Percentiles rank a stretch among this genome's conserved stretches.
These are phyloP conservation scores for Drosophila tsacasi DNA, from an alignment of 1,140 invertebrate species.

Conservation along the genomic window DNA sequence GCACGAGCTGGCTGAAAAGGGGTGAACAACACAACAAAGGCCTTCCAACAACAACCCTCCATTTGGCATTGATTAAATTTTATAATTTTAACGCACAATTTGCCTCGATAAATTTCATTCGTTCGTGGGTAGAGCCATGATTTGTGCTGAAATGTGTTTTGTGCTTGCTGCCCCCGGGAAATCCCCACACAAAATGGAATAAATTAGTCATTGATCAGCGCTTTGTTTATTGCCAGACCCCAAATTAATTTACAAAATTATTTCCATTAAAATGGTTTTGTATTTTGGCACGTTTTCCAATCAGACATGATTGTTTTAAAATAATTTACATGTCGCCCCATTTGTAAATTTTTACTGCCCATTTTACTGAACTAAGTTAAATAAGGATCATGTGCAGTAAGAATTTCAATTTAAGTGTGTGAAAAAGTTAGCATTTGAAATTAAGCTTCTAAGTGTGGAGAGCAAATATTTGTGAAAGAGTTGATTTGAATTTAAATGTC, in stretches of 20 bases:
- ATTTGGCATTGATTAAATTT: conserved; percentile 67
- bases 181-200: conserved; percentile 29
- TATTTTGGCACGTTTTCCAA: conserved; percentile 16
- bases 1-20: conserved; percentile 17
- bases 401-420: neutral
- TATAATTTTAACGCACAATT: conserved; percentile 76
- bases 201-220: conserved; percentile 32
- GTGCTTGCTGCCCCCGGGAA: conserved; percentile 8
- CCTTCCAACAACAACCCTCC: conserved; percentile 57
- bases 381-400: neutral
- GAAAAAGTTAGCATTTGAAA: neutral
- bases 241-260: conserved; percentile 3
- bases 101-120: conserved; percentile 25
- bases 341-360: neutral
- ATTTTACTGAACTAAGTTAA: neutral
- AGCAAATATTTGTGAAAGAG: conserved; percentile 45
- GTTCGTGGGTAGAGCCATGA: conserved; percentile 19
- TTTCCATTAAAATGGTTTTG: conserved; percentile 21
- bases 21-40: conserved; percentile 1
- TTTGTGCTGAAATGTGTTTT: conserved; percentile 26
- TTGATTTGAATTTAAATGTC: conserved; percentile 32
- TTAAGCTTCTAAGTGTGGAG: neutral
- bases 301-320: neutral
- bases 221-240: neutral
- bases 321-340: neutral